Percentiles rank a stretch among this genome's conserved stretches.
phyloP scores from a whole-genome alignment of 2,113 vertebrate species.

The Pterocles orientalis region DNA sequence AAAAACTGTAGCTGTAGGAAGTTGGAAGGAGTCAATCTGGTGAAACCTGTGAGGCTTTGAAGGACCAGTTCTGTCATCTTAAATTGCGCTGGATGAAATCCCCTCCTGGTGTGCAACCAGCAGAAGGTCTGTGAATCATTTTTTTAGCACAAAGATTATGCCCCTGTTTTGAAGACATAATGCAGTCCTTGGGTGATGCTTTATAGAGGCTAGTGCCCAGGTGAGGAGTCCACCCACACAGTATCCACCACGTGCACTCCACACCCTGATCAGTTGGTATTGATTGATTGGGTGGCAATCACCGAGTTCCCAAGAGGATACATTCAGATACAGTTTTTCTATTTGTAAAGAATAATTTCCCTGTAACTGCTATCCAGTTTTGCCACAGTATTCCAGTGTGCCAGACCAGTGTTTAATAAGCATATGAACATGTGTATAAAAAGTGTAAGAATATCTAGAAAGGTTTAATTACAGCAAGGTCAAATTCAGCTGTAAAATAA shows the following conservation, averaged over 20 bases:
- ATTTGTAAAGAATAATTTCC: neutral
- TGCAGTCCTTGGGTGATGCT: neutral
- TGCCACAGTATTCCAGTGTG: neutral
- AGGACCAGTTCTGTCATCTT: neutral
- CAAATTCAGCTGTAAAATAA: neutral
- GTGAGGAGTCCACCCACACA: neutral
- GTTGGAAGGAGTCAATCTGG: neutral
- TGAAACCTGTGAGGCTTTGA: neutral
- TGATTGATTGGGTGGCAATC: neutral
- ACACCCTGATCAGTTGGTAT: accelerated
- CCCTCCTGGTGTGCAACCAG: neutral
- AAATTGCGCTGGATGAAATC: neutral
- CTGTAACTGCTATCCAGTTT: neutral
- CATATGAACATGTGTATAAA: neutral
- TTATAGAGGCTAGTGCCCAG: neutral
- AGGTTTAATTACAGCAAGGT: neutral
- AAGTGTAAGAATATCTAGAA: neutral
- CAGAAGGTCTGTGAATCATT: neutral
- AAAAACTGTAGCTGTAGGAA: neutral
- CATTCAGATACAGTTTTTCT: neutral
- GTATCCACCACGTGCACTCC: accelerated
- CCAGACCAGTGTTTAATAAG: neutral
- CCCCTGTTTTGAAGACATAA: neutral
- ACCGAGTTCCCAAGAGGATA: neutral
- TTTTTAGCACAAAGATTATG: neutral